Evolutionary conservation across 2,797 vertebrate genomes (phyloP).

Genomic region (Sarcophilus harrisii): DNA sequence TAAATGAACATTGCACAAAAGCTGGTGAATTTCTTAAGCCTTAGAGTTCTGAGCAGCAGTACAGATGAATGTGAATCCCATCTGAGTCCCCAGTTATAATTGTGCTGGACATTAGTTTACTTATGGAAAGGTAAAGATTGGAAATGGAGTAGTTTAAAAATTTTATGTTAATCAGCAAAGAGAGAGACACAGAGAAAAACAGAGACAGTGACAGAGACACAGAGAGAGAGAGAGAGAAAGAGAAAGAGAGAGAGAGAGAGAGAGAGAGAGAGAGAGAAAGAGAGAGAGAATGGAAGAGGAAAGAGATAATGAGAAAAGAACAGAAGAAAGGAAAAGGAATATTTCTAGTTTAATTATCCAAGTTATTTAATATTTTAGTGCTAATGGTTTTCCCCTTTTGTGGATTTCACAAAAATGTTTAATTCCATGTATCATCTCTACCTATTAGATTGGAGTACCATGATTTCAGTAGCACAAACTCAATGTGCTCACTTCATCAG

Average conservation of each 20-base stretch:
- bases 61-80: neutral
- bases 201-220: no score
- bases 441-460: no score
- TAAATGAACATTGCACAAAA: neutral
- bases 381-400: neutral
- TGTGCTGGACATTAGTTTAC: neutral
- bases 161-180: neutral
- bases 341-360: neutral
- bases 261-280: no score
- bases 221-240: neutral
- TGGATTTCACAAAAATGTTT: neutral
- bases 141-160: neutral
- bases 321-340: neutral
- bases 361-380: neutral
- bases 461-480: no score
- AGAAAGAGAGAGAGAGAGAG: no score
- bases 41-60: neutral
- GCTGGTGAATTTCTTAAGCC: neutral
- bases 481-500: no score
- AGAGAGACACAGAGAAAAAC: no score
- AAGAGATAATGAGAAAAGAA: neutral
- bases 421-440: neutral
- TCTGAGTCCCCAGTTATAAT: neutral
- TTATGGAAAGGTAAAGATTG: neutral
- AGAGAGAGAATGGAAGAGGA: neutral